Evolutionary conservation across 2,888 invertebrate species (phyloP), one percentile per base, ranked within the genome.

Genomic region (Drosophila leonis): DNA sequence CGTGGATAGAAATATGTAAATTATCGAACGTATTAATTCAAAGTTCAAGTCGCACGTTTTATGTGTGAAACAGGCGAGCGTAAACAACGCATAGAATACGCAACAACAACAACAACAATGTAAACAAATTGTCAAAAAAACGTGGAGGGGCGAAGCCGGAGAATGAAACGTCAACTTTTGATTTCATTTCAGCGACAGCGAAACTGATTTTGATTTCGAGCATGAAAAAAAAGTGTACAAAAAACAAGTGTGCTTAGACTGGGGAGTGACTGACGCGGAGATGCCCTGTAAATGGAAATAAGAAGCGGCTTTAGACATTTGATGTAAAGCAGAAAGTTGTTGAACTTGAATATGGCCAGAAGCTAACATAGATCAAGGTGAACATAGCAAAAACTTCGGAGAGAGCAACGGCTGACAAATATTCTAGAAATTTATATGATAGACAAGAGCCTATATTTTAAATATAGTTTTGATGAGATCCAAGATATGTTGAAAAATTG

Each of bases 1-100:
- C 29, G 27, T 51, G 37, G n/a, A 37, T 35, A 6, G 15, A 37
- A 72, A 83, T 56, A 89, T 85, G 82, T 87, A 85, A 85, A 85
- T 85, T 89, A 87, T 89, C 79, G 78, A 85, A 87, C 74, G 82
- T 86, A 87, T 85, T 85, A 89, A 87, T 87, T 85, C 87, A 89
- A 89, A 87, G 84, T 87, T 88, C 87, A 88, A 81, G 82, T 83
- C 78, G 66, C 87, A 88, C 89, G 87, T 88, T 88, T 83, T 78
- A 75, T 72, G 81, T 88, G 87, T 72, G 75, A 72, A 51, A 18
- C 31, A 70, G 70, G 65, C 78, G 80, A 81, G 70, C 72, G 80
- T 88, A 83, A 69, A 69, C 57, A 81, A 78, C 54, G 64, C 41
- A 65, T 51, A 59, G 54, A 41, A 75, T 42, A 60, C 29, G 18